Evolutionary conservation across 1,140 invertebrate genomes (phyloP), one percentile per base, ranked within the genome.

Genomic region (Drosophila bocqueti): DNA sequence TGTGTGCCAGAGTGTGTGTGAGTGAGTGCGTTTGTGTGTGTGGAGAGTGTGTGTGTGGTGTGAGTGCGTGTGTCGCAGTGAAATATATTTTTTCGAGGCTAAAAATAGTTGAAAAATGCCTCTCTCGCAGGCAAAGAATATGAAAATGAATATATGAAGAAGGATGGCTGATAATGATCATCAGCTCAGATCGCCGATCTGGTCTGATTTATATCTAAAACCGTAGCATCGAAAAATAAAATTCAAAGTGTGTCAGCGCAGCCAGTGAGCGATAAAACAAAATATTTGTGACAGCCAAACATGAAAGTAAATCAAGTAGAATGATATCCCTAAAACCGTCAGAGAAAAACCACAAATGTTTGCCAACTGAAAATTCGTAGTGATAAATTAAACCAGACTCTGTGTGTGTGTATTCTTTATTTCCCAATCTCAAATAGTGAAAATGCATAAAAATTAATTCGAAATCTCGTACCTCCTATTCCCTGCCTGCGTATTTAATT

Each of bases 121-220:
- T 83, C 83, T 69, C 52, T 69, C 61, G 24, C 49, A 68, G 54
- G 79, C 85, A 61, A 58, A 67, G 72, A 67, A 85, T 89, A 90
- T 89, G 68, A 64, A 90, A 90, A 90, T 90, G 74, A 89, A 90
- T 89, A 90, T 89, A 81, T 90, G 74, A 79, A 84, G 77, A 76
- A 90, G 85, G 68, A 87, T 86, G 52, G 74, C 65, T 80, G 58
- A 47, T 82, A 80, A 59, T 65, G 64, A 66, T 78, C 62, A 57
- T 74, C 49, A 81, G 78, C 74, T 65, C 66, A 78, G 58, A 73
- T 78, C 66, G 60, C 59, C 36, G 64, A 78, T 78, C 34, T 79
- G 49, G 59, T 62, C 55, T 73, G 68, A 81, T 76, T 60, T 81
- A 76, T 72, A 52, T 76, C 62, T 68, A 60, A 66, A 74, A 13